Evolutionary conservation across 2,797 vertebrate species (phyloP), one percentile per base, ranked within the genome.

Genomic region (Aselliscus stoliczkanus): DNA sequence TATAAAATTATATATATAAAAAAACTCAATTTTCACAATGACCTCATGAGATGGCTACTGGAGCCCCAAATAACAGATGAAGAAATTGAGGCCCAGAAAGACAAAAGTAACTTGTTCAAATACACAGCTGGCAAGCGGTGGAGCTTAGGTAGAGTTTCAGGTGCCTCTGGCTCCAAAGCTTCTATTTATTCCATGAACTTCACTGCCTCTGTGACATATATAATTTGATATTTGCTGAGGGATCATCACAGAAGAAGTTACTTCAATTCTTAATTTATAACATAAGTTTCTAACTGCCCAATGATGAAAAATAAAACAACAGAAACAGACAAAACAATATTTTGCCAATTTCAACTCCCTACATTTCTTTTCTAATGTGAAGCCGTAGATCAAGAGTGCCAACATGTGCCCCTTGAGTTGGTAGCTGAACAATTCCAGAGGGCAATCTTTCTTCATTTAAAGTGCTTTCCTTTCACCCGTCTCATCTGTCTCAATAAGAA

Each of bases 381-480:
- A 80, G 42, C 29, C 92, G 23, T 9, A 87, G 25, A 34, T 93
- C 29, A 72, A 58, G 64, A 80, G 31, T 9, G 25, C 27, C 42
- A 64, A 14, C 14, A 84, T 42, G 67, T 44, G 77, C 17, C 47
- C 39, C n/a, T 54, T 86, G 34, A 39, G 20, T 23, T 69, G 20
- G 54, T 47, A 50, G 50, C 47, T 86, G 85, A 86, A 70, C 4
- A 90, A 44, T 75, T 79, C 29, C 62, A 82, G 50, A 94, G 60
- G 69, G 44, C 47, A 44, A 14, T 81, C 4, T 39, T 89, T 94
- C 42, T 92, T 84, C 58, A 91, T 94, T 64, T 87, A 77, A 64
- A 93, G 13, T 89, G 23, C 14, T 91, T 76, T 91, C 25, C 54
- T 93, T 76, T 91, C 42, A 81, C 37, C 93, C 93, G 77, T 76